Conservation (phyloP, 2,113 vertebrate genomes). For the western clawed frog (Xenopus tropicalis) region DNA sequence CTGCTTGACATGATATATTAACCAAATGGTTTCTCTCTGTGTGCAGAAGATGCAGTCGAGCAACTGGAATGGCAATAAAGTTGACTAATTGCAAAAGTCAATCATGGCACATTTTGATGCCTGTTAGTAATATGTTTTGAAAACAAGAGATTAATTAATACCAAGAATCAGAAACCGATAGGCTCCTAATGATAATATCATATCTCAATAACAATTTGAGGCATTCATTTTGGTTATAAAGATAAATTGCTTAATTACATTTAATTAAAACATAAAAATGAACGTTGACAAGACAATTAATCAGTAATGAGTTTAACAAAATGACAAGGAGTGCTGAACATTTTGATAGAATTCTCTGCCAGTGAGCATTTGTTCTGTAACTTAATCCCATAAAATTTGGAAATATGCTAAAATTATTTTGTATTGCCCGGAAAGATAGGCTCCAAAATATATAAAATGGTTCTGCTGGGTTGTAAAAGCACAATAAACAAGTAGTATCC, state of each 20-base stretch:
- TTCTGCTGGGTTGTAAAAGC: too few relatives aligned
- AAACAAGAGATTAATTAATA: conserved; percentile 16
- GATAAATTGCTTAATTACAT: conserved; percentile 30
- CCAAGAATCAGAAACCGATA: neutral
- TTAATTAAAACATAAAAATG: conserved; percentile 12
- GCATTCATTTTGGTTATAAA: conserved; percentile 26
- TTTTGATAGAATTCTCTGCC: conserved; percentile 8
- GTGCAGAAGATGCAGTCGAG: too few relatives aligned
- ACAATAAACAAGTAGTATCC: too few relatives aligned
- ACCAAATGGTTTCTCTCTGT: too few relatives aligned
- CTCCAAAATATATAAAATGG: too few relatives aligned
- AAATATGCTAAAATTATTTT: too few relatives aligned
- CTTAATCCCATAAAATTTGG: too few relatives aligned
- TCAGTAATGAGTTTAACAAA: conserved; percentile 16
- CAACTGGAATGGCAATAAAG: neutral
- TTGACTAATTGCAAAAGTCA: neutral
- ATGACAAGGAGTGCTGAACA: neutral
- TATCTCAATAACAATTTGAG: conserved; percentile 22
- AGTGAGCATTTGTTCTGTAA: neutral
- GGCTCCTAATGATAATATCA: conserved; percentile 3
- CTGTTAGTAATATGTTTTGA: conserved; percentile 10
- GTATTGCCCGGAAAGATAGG: too few relatives aligned
- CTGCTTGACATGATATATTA: neutral
- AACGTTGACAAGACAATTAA: conserved; percentile 13
- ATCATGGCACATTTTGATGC: neutral